These are phyloP conservation scores for Oscarella lobularis DNA, from an alignment of 37 sponge, comb jelly and placozoan genomes.

Conservation along the genomic window DNA sequence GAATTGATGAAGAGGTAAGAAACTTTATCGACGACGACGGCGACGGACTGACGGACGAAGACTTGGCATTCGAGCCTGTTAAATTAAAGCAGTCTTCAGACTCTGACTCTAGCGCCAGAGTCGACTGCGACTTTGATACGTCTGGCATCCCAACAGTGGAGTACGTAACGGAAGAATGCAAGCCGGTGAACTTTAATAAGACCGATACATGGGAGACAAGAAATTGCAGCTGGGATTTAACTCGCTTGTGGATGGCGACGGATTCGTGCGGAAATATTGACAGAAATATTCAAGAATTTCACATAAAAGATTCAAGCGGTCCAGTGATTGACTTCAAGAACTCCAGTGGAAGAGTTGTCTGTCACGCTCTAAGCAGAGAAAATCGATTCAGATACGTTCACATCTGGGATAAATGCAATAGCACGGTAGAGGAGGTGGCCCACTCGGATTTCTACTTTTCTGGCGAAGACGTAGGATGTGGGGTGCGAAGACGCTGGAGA, in stretches of 20 bases:
- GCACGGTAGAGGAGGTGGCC: too few species aligned
- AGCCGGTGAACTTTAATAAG: background rate
- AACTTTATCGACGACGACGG: slow-evolving; percentile 2
- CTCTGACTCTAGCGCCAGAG: background rate
- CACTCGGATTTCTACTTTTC: too few species aligned
- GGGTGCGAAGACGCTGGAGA: background rate
- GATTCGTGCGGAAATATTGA: background rate
- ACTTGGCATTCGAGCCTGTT: background rate
- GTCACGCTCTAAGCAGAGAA: too few species aligned
- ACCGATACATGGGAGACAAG: background rate
- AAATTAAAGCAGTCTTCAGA: background rate
- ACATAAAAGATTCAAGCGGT: background rate
- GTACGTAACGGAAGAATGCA: background rate
- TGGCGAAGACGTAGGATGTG: too few species aligned
- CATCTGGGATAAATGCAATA: too few species aligned
- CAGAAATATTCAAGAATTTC: background rate
- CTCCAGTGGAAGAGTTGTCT: too few species aligned
- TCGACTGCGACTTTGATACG: background rate
- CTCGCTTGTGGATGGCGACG: background rate
- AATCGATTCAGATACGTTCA: too few species aligned
- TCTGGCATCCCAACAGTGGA: background rate
- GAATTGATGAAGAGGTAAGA: background rate
- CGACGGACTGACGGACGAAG: background rate
- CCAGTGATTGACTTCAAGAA: too few species aligned
- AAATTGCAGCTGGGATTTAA: background rate